Evolutionary conservation across 2,113 vertebrate species (phyloP).

Genomic region (Lichenostomus cassidix): DNA sequence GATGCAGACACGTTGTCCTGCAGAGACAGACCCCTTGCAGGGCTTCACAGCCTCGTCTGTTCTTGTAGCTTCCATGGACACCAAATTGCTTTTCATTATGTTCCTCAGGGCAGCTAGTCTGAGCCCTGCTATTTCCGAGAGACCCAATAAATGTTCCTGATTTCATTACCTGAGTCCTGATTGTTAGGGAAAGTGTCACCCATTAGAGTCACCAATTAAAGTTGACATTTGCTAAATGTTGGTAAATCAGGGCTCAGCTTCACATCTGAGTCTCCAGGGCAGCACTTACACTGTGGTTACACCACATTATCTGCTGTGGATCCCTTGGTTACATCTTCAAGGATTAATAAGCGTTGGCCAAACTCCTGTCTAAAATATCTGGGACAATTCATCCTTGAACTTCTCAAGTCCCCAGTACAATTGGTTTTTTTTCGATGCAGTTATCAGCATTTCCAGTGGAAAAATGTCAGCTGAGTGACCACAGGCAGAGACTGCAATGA

Average conservation of each 20-base stretch:
- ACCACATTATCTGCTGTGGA: background rate
- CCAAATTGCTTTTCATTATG: background rate
- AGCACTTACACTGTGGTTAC: background rate
- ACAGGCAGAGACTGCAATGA: background rate
- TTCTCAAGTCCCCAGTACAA: background rate
- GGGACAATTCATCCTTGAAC: conserved; percentile 20
- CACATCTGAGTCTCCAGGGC: conserved; percentile 2
- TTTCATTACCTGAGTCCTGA: background rate
- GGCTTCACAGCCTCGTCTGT: rapidly evolving
- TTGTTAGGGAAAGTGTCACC: background rate
- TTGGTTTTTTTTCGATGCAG: background rate
- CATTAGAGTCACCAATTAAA: conserved; percentile 41
- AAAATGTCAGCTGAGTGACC: background rate
- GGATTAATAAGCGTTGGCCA: background rate
- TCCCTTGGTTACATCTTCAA: conserved; percentile 26
- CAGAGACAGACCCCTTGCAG: background rate
- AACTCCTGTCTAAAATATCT: background rate
- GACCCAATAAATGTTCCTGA: background rate
- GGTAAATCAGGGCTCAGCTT: background rate
- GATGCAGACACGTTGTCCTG: background rate
- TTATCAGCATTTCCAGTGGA: background rate
- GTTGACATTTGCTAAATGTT: conserved; percentile 11
- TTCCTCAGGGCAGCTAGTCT: background rate
- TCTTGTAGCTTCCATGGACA: background rate
- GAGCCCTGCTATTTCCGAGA: background rate